Conservation (phyloP, 2,797 vertebrate genomes). For the Saguinus oedipus region DNA sequence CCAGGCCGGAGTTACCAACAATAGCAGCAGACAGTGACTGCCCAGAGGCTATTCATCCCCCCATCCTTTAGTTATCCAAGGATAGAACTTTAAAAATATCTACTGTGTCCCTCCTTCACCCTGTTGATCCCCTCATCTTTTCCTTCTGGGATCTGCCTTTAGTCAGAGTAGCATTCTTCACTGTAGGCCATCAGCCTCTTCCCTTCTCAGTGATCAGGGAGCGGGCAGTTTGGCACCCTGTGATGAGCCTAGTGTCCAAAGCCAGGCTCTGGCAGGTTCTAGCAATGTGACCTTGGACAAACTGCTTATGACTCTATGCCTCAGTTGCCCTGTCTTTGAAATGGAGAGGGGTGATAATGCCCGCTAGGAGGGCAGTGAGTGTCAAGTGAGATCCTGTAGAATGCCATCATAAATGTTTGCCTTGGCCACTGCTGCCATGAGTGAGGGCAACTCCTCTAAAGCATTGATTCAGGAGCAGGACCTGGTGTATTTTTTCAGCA, state of each 20-base stretch:
- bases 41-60: too few species aligned
- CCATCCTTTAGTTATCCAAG: neutral
- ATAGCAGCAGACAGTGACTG: neutral
- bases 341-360: too few species aligned
- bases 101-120: accelerated
- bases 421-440: too few species aligned
- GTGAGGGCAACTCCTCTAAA: neutral
- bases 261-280: neutral
- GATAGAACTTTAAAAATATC: neutral
- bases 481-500: neutral
- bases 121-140: neutral
- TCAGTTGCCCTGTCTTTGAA: neutral
- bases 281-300: neutral
- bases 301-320: neutral
- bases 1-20: neutral
- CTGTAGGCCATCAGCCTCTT: neutral
- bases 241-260: neutral
- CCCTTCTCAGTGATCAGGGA: neutral
- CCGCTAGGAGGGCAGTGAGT: neutral
- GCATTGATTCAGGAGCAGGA: neutral
- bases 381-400: neutral
- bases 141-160: neutral
- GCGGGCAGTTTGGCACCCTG: neutral
- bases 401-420: neutral
- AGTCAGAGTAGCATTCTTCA: neutral